Conservation (phyloP, 2,797 vertebrate species). For the Esox masquinongy region DNA sequence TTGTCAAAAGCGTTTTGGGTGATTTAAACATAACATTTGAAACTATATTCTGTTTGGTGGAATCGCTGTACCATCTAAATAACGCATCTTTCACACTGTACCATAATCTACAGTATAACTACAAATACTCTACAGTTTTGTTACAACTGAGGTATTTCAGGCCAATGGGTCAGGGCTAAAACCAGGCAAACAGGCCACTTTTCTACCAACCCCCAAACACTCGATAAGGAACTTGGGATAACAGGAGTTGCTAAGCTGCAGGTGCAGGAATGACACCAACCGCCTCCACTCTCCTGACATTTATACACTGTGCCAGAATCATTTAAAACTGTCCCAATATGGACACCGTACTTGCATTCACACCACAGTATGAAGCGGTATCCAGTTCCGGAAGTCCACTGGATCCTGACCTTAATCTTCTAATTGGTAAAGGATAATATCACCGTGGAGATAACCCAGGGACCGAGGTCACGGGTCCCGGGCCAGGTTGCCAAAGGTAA, state of each 20-base stretch:
- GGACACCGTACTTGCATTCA: no score
- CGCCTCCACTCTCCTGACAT: not conserved
- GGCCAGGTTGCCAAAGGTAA: not conserved
- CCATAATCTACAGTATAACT: no score
- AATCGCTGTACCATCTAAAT: no score
- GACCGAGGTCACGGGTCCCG: not conserved
- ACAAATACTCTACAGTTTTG: no score
- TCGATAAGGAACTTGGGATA: not conserved
- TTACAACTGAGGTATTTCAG: not conserved
- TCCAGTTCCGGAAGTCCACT: not conserved
- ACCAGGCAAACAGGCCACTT: not conserved
- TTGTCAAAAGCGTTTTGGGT: no score
- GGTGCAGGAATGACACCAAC: not conserved
- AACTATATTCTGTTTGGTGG: no score
- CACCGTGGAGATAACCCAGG: not conserved
- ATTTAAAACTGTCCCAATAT: not conserved
- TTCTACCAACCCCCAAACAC: not conserved
- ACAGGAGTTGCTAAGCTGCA: slow-evolving; percentile 3
- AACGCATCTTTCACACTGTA: no score
- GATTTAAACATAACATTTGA: no score
- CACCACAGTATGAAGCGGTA: not conserved
- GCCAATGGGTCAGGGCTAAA: not conserved
- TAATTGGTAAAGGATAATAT: not conserved
- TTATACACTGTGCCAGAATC: not conserved
- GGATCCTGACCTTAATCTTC: not conserved